Base-by-base conservation (phyloP, 2,113 vertebrate species). In the Aphyosemion australe region DNA sequence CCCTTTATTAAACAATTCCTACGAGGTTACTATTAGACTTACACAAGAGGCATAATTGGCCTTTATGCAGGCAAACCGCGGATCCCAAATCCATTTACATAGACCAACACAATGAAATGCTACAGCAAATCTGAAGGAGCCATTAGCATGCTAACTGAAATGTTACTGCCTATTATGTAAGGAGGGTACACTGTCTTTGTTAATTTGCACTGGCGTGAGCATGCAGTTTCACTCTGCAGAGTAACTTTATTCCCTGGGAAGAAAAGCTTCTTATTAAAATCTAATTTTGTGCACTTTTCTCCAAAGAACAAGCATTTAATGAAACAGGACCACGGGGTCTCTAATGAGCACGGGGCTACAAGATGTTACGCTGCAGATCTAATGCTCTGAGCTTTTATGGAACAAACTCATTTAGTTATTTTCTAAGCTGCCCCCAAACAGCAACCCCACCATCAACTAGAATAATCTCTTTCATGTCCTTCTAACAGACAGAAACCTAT, bases 141-240 rank as follows among this genome's bases (percentile, higher is more conserved):
- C 63, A 85, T 87, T 84, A 85, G 71, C 78, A 86, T 81, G 85
- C 82, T 81, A 83, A 87, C 74, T 67, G 76, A 88, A 72, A 69
- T 53, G 67, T 76, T 82, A 59, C 57, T 62, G 67, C 67, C 71
- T 68, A 73, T 78, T 76, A 78, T 63, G 61, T 51, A 65, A 54
- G 55, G 68, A 59, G 65, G 77, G 61, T 51, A 16, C 58, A 57
- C 57, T 72, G 80, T 86, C 84, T 79, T 70, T 61, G 64, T 73
- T 87, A 78, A 89, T 89, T 88, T 85, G 56, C 32, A 48, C 60
- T 76, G 74, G 76, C 83, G 76, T 64, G n/a, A 71, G 75, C 74
- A 78, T 69, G 69, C 45, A 67, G 82, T 84, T 84, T 75, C 60
- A 73, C 74, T 85, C 76, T 69, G 49, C 58, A 54, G 34, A 32